Evolutionary conservation across 2,797 vertebrate genomes (phyloP), one percentile per base, ranked within the genome.

Genomic region (Gadopsis marmoratus): DNA sequence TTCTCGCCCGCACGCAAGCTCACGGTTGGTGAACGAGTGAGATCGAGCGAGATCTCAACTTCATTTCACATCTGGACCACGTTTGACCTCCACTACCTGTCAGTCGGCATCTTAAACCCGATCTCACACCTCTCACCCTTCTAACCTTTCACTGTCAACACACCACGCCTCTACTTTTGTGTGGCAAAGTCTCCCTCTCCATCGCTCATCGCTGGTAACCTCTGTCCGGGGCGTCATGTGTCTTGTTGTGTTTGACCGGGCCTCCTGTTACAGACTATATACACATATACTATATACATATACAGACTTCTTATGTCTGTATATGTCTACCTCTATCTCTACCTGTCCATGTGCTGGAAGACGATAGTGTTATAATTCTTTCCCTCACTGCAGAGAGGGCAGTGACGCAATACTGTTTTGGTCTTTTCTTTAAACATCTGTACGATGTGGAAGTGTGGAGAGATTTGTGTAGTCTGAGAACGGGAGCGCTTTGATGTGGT

Each of bases 71-170:
- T 81, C 80, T 87, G 79, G 85, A 78, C 68, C 61, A 3, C 5
- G 45, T 78, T 71, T 74, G 54, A 82, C 72, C 80, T 76, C 43
- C n/a, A 31, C 66, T 37, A 31, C 64, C 63, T 60, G 70, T 12
- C 45, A 1, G 37, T 56, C 51, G 17, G 59, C 64, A 29, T 60
- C 45, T 66, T 4, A 1, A 56, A 80, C 68, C 75, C 3, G 53
- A 82, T 83, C 88, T 79, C 84, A 23, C 83, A 79, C 84, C 78
- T 91, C 86, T 76, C 86, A 89, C 85, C 84, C 85, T 50, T 89
- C 89, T 93, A 78, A 64, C 64, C 69, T 94, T 92, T 17, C 91
- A 86, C 85, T 88, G 77, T 91, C 88, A 91, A 91, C 85, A 93
- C 83, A 56, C 65, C 59, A 21, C 62, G 16, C 83, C 86, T 83